These are phyloP conservation scores for Muscicapa adusta DNA, from an alignment of 2,113 vertebrate species.

Conservation along the genomic window DNA sequence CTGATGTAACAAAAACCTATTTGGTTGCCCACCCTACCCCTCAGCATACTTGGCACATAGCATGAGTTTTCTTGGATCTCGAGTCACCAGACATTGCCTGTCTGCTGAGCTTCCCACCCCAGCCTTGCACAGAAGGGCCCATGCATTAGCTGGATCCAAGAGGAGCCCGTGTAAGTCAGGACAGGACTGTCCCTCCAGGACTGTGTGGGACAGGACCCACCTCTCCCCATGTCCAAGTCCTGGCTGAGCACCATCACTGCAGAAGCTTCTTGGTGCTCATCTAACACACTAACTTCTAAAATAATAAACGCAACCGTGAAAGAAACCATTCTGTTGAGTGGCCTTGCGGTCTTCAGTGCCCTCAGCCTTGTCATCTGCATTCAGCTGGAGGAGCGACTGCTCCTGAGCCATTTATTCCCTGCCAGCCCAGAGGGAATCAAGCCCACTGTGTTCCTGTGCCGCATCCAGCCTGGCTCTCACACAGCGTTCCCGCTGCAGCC, in stretches of 20 bases:
- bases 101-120: background rate
- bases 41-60: background rate
- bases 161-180: background rate
- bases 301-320: background rate
- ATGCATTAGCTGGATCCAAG: background rate
- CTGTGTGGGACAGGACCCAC: background rate
- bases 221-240: rapidly evolving
- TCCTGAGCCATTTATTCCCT: background rate
- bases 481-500: slow-evolving; percentile 4
- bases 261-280: background rate
- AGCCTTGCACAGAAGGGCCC: background rate
- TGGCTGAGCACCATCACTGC: background rate
- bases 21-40: background rate
- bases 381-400: background rate
- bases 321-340: background rate
- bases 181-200: background rate
- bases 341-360: background rate
- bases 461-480: slow-evolving; percentile 27
- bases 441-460: background rate
- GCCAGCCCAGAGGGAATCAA: background rate
- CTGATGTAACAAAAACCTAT: background rate
- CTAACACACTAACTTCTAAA: background rate
- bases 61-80: background rate
- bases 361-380: background rate
- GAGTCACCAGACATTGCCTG: background rate